Base-by-base conservation (phyloP, 2,888 invertebrate species). In the Villa cingulata region DNA sequence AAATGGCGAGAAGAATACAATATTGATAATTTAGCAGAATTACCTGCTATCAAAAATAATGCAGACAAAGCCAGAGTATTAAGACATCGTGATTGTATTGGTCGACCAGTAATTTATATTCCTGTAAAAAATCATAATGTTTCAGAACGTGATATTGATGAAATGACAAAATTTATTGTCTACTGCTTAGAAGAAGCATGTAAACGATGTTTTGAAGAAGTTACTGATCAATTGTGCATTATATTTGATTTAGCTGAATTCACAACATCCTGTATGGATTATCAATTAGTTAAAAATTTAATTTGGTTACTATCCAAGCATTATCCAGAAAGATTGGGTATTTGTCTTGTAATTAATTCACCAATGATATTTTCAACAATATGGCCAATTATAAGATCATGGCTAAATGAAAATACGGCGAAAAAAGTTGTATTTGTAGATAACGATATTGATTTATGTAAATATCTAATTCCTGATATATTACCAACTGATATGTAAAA, bases 1-100 rank as follows among this genome's bases (percentile, higher is more conserved):
- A 84, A 83, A 68, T 86, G 86, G 86, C 74, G 83, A 52, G 72
- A 72, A 43, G 81, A 84, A 54, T 85, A 83, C 68, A 82, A 80
- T 43, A 82, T 85, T 3, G 66, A 72, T 19, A 70, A 72, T 12
- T 64, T 86, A 34, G 72, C 67, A 23, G 69, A 73, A 48, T 62
- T 70, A 54, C 70, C 73, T 12, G 64, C 65, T 17, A 65, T 78
- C 10, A 74, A 77, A 54, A 75, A 74, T 50, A 76, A 83, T 63
- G 63, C 74, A 50, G 75, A 74, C 46, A 84, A 83, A 63, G 83
- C 82, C 0, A 72, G 79, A 55, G 80, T 86, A 3, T 63, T 86
- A 42, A 70, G 77, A 51, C 83, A 85, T 60, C 72, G 84, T 51
- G 86, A 86, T 58, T 77, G 81, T 60, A 64, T 72, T 36, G 85